Evolutionary conservation across 2,113 vertebrate species (phyloP), one percentile per base, ranked within the genome.

Genomic region (Neolamprologus sp.): DNA sequence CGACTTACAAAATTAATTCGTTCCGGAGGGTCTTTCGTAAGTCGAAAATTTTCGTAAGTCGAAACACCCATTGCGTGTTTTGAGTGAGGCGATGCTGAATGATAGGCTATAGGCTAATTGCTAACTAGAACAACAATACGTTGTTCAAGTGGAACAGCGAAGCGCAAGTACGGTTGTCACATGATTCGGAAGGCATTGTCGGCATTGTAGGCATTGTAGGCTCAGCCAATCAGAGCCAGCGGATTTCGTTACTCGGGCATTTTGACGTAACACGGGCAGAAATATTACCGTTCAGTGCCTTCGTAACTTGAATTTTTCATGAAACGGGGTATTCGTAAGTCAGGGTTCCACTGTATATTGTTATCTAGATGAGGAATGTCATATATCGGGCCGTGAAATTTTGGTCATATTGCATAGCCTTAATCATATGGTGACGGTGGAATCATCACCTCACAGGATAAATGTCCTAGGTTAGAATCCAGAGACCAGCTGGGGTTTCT

Each of bases 1-100:
- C 21, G 4, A 55, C 53, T 55, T 55, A 55, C 1, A 0, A 55
- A 55, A 23, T 55, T 4, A 55, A 55, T 26, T 23, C 0, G 21
- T 55, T 55, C 11, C 5, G 1, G 11, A 55, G 21, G 53, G 11
- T 55, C 54, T 57, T 26, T 26, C 0, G 54, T 26, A 57, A 26
- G 23, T 14, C 3, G 7, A 26, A 57, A 26, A 8, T 14, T 3
- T 26, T 57, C 4, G 7, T 26, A 26, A 57, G 23, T 57, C 3
- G 7, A 57, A 26, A 13, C 54, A 55, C 54, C 54, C 54, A 55
- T 55, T 7, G 4, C 2, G 1, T 0, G 54, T 57, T 57, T 57
- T 57, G 23, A 57, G 2, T 57, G 23, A 57, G 12, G 54, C 7
- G 4, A 57, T 57, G 54, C 23, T 57, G 54, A 57, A 57, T 1